Conservation (phyloP, 2,888 invertebrate species). For the Pseudanteris insignis region DNA sequence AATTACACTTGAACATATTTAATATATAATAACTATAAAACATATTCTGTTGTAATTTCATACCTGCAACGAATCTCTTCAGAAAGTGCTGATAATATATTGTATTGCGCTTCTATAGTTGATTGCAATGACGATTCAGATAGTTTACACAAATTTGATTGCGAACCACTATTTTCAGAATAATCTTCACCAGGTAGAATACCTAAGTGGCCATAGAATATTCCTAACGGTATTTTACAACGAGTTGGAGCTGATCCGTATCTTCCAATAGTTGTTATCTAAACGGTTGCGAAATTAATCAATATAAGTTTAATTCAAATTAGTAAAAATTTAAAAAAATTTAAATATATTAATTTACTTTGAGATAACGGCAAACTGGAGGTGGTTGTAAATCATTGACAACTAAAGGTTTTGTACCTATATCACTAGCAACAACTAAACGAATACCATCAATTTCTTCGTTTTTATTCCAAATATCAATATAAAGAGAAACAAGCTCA, state of each 20-base stretch:
- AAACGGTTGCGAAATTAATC: neutral
- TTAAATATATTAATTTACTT: too few relatives aligned
- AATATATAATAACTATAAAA: neutral
- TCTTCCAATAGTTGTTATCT: slow-evolving; percentile 91
- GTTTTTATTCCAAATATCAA: slow-evolving; percentile 89
- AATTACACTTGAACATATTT: neutral
- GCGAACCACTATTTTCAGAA: slow-evolving; percentile 57
- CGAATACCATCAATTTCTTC: slow-evolving; percentile 88
- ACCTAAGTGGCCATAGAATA: slow-evolving; percentile 90
- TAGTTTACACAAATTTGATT: slow-evolving; percentile 54
- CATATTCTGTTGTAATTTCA: neutral
- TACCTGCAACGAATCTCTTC: slow-evolving; percentile 84
- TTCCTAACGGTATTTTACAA: slow-evolving; percentile 90
- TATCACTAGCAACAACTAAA: slow-evolving; percentile 86
- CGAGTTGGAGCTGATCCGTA: slow-evolving; percentile 91
- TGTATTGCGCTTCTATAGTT: slow-evolving; percentile 71
- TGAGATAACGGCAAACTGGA: slow-evolving; percentile 87
- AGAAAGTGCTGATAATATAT: slow-evolving; percentile 75
- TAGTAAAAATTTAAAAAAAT: too few relatives aligned
- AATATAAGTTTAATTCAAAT: too few relatives aligned
- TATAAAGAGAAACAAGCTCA: slow-evolving; percentile 84
- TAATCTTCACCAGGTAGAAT: slow-evolving; percentile 72
- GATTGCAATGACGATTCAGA: slow-evolving; percentile 53
- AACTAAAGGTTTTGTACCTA: slow-evolving; percentile 84
- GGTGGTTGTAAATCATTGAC: slow-evolving; percentile 91